A percentile compares a stretch with the other conserved stretches of the same genome.
These are phyloP conservation scores for Pogonocichla stellata DNA, from an alignment of 2,113 vertebrate species.

Conservation along the genomic window DNA sequence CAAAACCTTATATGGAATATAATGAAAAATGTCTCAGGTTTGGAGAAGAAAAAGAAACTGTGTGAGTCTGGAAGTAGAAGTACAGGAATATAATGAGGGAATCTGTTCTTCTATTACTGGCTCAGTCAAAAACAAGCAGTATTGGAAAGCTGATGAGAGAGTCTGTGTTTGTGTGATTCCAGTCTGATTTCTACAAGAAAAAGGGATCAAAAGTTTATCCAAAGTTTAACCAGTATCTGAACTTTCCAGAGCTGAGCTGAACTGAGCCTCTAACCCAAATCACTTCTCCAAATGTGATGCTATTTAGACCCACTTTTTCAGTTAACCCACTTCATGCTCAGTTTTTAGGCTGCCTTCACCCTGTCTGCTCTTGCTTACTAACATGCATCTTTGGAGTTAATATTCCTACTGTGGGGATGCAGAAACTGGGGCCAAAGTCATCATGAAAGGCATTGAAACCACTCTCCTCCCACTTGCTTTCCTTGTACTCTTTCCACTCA, in stretches of 20 bases:
- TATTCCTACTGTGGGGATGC: not conserved
- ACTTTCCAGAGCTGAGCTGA: slow-evolving; percentile 27
- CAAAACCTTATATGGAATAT: not conserved
- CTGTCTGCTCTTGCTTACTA: not conserved
- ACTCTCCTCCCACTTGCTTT: not conserved
- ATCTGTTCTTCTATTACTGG: slow-evolving; percentile 44
- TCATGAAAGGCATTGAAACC: not conserved
- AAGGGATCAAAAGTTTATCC: slow-evolving; percentile 60
- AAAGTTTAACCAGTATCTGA: slow-evolving; percentile 53
- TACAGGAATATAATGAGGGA: not conserved
- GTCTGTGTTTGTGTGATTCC: slow-evolving; percentile 48
- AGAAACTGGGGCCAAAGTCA: not conserved
- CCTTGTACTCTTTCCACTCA: not conserved
- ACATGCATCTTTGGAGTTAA: not conserved
- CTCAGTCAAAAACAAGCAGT: slow-evolving; percentile 27
- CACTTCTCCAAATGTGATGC: slow-evolving; percentile 30
- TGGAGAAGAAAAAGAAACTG: slow-evolving; percentile 4
- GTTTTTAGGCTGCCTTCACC: not conserved
- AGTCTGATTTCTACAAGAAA: slow-evolving; percentile 24
- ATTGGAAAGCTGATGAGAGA: slow-evolving; percentile 42
- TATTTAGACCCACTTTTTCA: not conserved
- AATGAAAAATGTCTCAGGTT: slow-evolving; percentile 10
- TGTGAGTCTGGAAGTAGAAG: slow-evolving; percentile 1
- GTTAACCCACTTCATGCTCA: slow-evolving; percentile 13
- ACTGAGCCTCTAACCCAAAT: slow-evolving; percentile 46